Percentiles rank a stretch among this genome's conserved stretches.
These are phyloP conservation scores for Hylomyscus alleni DNA, from an alignment of 2,797 vertebrate genomes.

Conservation along the genomic window DNA sequence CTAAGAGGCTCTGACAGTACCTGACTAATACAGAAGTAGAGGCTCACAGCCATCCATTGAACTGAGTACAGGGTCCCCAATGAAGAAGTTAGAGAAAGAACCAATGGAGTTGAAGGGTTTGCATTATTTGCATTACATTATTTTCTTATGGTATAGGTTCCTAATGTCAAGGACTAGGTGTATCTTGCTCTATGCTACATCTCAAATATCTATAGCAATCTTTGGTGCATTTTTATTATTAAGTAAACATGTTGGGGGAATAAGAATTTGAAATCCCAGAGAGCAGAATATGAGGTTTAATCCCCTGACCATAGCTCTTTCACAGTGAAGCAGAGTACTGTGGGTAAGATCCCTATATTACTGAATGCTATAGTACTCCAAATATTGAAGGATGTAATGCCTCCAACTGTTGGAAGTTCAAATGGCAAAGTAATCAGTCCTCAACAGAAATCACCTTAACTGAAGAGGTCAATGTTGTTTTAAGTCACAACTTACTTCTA, in stretches of 20 bases:
- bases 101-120: too few relatives aligned
- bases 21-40: too few relatives aligned
- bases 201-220: background rate
- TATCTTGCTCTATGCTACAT: background rate
- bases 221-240: background rate
- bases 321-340: background rate
- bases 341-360: background rate
- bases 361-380: background rate
- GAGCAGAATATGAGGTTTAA: background rate
- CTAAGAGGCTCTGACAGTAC: too few relatives aligned
- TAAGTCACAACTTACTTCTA: background rate
- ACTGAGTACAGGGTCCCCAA: too few relatives aligned
- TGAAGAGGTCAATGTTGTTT: background rate
- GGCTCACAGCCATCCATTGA: too few relatives aligned
- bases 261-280: background rate
- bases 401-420: background rate
- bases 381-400: background rate
- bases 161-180: background rate
- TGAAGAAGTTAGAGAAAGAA: too few relatives aligned
- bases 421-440: background rate
- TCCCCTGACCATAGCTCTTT: background rate
- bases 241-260: background rate
- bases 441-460: background rate
- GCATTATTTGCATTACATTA: too few relatives aligned
- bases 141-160: background rate